Base-by-base conservation (phyloP, 1,140 invertebrate genomes). In the Hylyphantes graminicola region DNA sequence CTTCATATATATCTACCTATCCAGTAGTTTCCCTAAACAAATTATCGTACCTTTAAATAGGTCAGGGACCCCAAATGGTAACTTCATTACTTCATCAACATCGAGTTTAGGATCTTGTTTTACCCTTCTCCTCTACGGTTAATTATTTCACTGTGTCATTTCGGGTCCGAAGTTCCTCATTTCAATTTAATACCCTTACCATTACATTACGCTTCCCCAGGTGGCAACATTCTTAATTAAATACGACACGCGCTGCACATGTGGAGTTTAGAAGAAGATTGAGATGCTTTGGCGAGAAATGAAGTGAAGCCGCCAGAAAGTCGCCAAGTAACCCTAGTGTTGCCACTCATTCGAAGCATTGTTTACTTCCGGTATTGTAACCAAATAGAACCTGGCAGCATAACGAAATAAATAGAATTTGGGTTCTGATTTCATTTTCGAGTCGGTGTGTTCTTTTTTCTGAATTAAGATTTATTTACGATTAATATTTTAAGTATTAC, bases 91-190 rank as follows among this genome's bases (percentile, higher is more conserved):
- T 74, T 57, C 51, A 21, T 55, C 55, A 59, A 55, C 72, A 53
- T 74, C n/a, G 55, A 74, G 57, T 74, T 74, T 74, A 57, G 72
- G 72, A 57, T 57, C 72, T 55, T 13, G 17, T 57, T 74, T 55
- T 35, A 35, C 35, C 35, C 35, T 35, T 35, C 35, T 35, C 35
- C 35, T 35, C 72, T 55, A 13, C 48, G 17, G 72, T 74, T 74
- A 74, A 74, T 74, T 74, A 74, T 74, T 74, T 13, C 72, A 74
- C n/a, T 74, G 72, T 74, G 72, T 74, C 72, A 74, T 74, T 74
- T 74, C 72, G 55, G 72, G 72, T 21, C 11, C 53, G 19, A 74
- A 57, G 72, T 55, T 74, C 72, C 72, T 74, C 72, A 74, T 74
- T 74, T 55, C 72, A 74, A 74, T 55, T 74, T 74, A 74, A 74